Evolutionary conservation across 2,113 vertebrate genomes (phyloP).

Genomic region (Meriones unguiculatus): DNA sequence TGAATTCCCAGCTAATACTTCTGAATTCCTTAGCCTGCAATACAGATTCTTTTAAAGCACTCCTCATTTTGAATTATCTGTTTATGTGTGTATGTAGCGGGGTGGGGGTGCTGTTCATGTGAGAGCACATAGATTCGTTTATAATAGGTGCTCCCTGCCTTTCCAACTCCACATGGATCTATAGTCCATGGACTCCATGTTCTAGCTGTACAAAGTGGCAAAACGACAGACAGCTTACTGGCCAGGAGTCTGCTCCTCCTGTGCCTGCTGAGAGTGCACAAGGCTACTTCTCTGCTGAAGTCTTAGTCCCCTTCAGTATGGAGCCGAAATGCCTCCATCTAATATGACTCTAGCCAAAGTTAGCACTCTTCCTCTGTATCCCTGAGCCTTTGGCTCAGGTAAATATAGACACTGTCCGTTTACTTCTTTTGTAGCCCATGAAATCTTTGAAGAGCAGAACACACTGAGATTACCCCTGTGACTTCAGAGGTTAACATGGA

Average conservation of each 20-base stretch:
- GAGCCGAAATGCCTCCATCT: not conserved
- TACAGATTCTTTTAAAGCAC: slow-evolving; percentile 10
- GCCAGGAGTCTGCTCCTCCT: not conserved
- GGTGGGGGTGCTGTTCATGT: not conserved
- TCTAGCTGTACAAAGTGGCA: not conserved
- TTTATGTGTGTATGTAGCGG: not conserved
- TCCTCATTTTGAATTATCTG: not conserved
- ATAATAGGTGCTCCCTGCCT: not conserved
- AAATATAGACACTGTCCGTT: not conserved
- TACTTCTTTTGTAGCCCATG: not conserved
- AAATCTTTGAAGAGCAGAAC: not conserved
- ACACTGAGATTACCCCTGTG: slow-evolving; percentile 7
- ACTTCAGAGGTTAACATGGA: not conserved
- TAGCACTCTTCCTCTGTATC: not conserved
- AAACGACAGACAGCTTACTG: not conserved
- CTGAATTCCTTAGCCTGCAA: not conserved
- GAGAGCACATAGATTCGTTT: not conserved
- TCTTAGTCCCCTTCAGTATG: not conserved
- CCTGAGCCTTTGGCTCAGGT: not conserved
- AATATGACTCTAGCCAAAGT: not conserved
- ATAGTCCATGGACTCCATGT: not conserved
- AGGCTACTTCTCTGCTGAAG: not conserved
- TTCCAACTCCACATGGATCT: not conserved
- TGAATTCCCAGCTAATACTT: not conserved
- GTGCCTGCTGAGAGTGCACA: not conserved